Base-by-base conservation (phyloP, 2,888 invertebrate genomes). In the Noctua janthina region DNA sequence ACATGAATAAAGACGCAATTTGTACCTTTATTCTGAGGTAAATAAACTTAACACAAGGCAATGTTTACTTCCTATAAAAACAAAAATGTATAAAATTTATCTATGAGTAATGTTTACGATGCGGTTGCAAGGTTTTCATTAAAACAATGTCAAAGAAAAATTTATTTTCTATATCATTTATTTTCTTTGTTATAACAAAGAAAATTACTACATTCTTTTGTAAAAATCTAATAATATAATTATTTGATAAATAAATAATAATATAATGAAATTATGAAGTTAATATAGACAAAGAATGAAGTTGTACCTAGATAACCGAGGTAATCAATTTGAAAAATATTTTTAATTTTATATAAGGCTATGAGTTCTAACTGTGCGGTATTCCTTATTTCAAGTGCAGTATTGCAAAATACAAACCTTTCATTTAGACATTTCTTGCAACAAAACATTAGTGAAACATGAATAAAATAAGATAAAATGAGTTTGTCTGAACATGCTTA, bases 1-100 rank as follows among this genome's bases (percentile, higher is more conserved):
- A 35, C 1, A 64, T n/a, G 5, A 39, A 75, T 43, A 70, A 77
- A 76, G 23, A n/a, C 23, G 29, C 39, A 43, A 49, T 56, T 46
- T 20, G 11, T 39, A 62, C 54, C 46, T 54, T 72, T 54, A 54
- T 59, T 54, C 15, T 62, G 39, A 72, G 85, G 76, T 85, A 62
- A 86, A 83, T 59, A 72, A 83, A 85, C 82, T 85, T 43, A 11
- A 51, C 67, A 81, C 75, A 76, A 76, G 46, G 51, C 15, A 81
- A 68, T 49, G 13, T 72, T 51, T 51, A 76, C 56, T 82, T 76
- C 73, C 68, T 66, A 39, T 35, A 46, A 15, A 75, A 73, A 76
- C 68, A 86, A 71, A 84, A 84, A 75, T 83, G 5, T 67, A 71
- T 43, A 56, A 85, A 74, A 67, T 39, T 8, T 29, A 43, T 23